Evolutionary conservation across 2,113 vertebrate genomes (phyloP).

Genomic region (Callaeas wilsoni): DNA sequence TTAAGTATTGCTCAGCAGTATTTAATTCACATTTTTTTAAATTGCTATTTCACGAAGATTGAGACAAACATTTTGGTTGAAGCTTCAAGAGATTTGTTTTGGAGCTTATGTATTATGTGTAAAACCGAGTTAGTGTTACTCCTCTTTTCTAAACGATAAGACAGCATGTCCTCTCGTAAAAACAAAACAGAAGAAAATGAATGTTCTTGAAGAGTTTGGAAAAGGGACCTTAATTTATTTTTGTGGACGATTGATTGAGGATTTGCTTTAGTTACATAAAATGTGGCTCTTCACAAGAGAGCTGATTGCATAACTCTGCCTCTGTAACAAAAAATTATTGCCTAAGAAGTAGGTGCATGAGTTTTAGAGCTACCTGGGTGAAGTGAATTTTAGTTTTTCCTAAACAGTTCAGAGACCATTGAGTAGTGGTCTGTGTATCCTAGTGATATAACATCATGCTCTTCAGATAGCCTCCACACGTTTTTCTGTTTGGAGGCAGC

Average conservation of each 20-base stretch:
- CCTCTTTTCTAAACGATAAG: background rate
- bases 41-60: background rate
- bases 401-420: background rate
- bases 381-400: background rate
- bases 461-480: background rate
- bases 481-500: background rate
- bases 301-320: background rate
- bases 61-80: background rate
- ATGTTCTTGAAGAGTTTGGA: background rate
- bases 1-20: background rate
- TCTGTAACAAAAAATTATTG: background rate
- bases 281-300: background rate
- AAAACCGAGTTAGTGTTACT: background rate
- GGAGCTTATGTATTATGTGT: background rate
- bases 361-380: background rate
- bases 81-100: background rate
- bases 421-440: background rate
- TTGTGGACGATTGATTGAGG: accelerated
- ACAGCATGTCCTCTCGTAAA: background rate
- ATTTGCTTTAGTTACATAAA: background rate
- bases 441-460: background rate
- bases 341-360: background rate
- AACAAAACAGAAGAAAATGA: background rate
- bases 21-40: background rate
- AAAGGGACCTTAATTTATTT: background rate